Evolutionary conservation across 2,797 vertebrate genomes (phyloP).

Genomic region (Aeoliscus strigatus): DNA sequence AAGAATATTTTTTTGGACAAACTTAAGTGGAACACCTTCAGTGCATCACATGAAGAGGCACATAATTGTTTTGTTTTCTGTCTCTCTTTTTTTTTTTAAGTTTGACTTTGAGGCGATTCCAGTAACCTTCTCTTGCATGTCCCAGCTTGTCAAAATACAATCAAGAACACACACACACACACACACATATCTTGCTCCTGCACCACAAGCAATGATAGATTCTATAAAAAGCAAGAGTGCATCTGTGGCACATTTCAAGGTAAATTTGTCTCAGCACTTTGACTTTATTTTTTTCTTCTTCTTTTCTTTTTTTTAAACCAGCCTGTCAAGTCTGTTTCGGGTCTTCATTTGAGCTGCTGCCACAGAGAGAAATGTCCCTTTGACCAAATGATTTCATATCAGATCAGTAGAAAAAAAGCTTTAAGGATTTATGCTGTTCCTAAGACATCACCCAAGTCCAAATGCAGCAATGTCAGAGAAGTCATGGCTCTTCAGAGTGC

Average conservation of each 20-base stretch:
- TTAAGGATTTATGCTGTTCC: constrained; percentile 36
- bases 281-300: constrained; percentile 43
- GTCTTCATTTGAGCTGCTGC: constrained; percentile 51
- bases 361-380: constrained; percentile 38
- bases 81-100: constrained; percentile 12
- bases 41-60: no score
- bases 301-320: not conserved
- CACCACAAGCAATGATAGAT: constrained; percentile 38
- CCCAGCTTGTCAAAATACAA: constrained; percentile 41
- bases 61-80: not conserved
- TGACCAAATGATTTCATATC: constrained; percentile 50
- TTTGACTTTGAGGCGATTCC: constrained; percentile 32
- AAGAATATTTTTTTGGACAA: no score
- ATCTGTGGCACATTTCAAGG: constrained; percentile 63
- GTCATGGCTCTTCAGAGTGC: constrained; percentile 45
- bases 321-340: constrained; percentile 67
- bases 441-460: no score
- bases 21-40: no score
- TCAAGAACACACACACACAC: constrained; percentile 21
- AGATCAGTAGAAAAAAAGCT: constrained; percentile 35
- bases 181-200: constrained; percentile 17
- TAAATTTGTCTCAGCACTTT: constrained; percentile 69
- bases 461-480: constrained; percentile 52
- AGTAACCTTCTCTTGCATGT: constrained; percentile 34
- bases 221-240: constrained; percentile 59